Evolutionary conservation across 2,888 invertebrate genomes (phyloP).

Genomic region (Andrena bicolor): DNA sequence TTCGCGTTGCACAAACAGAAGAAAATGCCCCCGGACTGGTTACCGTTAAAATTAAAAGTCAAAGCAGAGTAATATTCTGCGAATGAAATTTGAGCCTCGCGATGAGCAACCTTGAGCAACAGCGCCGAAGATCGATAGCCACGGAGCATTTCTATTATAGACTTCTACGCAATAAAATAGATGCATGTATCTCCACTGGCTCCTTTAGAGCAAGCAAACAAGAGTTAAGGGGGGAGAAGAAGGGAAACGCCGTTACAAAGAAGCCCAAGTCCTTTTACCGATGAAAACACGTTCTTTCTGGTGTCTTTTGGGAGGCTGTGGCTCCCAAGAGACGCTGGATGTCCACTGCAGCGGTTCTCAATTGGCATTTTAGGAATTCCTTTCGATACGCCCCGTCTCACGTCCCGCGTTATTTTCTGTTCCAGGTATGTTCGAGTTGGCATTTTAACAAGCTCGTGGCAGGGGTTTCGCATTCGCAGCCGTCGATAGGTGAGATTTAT

Average conservation of each 20-base stretch:
- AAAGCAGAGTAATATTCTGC: constrained; percentile 40
- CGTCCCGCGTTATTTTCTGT: constrained; percentile 26
- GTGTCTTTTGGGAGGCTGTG: constrained; percentile 5
- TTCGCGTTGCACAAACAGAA: constrained; percentile 17
- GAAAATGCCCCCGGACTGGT: constrained; percentile 21
- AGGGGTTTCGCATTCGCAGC: neutral
- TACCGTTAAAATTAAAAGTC: constrained; percentile 34
- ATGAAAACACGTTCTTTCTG: constrained; percentile 7
- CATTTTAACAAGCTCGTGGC: too few relatives aligned
- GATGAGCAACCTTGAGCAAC: constrained; percentile 39
- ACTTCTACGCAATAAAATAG: constrained; percentile 47
- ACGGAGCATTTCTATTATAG: constrained; percentile 42
- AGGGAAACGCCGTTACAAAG: constrained; percentile 25
- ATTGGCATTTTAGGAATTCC: neutral
- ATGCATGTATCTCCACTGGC: constrained; percentile 6
- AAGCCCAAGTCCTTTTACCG: neutral
- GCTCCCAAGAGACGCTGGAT: constrained; percentile 4
- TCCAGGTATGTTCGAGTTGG: constrained; percentile 54
- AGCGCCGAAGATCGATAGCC: constrained; percentile 56
- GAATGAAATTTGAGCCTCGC: constrained; percentile 56
- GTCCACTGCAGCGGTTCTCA: neutral
- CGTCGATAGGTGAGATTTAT: constrained; percentile 20
- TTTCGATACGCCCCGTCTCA: neutral
- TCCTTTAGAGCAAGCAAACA: constrained; percentile 29
- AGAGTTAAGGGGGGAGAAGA: constrained; percentile 1